Conservation (phyloP, 2,113 vertebrate species). For the Sceloporus tristichus region DNA sequence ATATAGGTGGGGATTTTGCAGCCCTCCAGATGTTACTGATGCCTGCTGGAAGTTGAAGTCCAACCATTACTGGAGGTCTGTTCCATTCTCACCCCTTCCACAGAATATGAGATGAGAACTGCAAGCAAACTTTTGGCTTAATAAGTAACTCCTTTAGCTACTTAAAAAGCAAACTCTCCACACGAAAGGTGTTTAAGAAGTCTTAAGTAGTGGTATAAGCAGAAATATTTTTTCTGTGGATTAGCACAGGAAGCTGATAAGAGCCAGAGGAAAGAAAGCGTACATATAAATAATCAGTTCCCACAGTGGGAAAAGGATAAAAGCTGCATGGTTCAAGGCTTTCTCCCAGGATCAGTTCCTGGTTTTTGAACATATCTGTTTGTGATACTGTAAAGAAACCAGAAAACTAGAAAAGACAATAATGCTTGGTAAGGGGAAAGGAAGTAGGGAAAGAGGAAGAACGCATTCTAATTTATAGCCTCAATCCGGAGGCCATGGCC, state of each 20-base stretch:
- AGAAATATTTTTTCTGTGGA: not conserved
- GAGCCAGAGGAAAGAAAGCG: not conserved
- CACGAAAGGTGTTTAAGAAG: not conserved
- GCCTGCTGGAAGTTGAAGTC: too few relatives aligned
- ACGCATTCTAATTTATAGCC: too few relatives aligned
- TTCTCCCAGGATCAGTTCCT: not conserved
- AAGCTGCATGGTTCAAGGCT: not conserved
- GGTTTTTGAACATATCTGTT: not conserved
- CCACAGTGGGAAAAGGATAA: not conserved
- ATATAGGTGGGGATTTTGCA: too few relatives aligned
- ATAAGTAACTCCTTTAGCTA: too few relatives aligned
- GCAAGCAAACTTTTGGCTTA: not conserved
- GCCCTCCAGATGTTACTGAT: too few relatives aligned
- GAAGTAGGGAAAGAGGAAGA: too few relatives aligned
- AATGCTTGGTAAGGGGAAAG: too few relatives aligned
- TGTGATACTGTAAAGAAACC: not conserved
- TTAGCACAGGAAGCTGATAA: conserved; percentile 10
- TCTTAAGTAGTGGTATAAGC: not conserved
- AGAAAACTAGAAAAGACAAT: too few relatives aligned
- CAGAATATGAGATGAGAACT: too few relatives aligned
- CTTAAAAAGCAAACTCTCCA: not conserved
- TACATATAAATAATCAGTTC: not conserved
- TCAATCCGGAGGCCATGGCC: too few relatives aligned
- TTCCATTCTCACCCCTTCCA: too few relatives aligned
- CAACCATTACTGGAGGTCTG: too few relatives aligned